phyloP scores from a whole-genome alignment of 2,113 vertebrate species.

The Limanda limanda region DNA sequence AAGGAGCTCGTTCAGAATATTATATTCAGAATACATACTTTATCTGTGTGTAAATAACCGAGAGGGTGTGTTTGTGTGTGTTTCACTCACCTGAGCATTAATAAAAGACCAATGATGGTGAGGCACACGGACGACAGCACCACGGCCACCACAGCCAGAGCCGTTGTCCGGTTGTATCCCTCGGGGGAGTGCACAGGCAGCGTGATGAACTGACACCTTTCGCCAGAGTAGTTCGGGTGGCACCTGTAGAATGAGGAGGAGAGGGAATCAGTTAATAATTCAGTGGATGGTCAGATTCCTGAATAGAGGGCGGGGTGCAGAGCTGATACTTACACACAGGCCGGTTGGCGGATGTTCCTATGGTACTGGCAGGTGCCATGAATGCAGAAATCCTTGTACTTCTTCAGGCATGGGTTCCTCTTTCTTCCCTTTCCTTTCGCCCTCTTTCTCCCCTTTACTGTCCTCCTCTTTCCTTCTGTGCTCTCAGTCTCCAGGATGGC shows the following conservation, averaged over 20 bases:
- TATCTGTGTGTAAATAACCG: slow-evolving; percentile 3
- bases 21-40: not conserved
- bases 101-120: slow-evolving; percentile 89
- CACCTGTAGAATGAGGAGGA: slow-evolving; percentile 78
- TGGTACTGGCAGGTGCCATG: slow-evolving; percentile 93
- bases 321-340: slow-evolving; percentile 90
- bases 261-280: not conserved
- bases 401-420: slow-evolving; percentile 92
- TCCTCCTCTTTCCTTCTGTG: slow-evolving; percentile 63
- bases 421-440: slow-evolving; percentile 92
- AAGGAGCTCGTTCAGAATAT: slow-evolving; percentile 15
- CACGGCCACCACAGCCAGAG: slow-evolving; percentile 92
- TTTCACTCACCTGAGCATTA: slow-evolving; percentile 89
- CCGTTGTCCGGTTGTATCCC: slow-evolving; percentile 89
- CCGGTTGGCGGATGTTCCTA: slow-evolving; percentile 83
- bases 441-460: slow-evolving; percentile 83
- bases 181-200: slow-evolving; percentile 85
- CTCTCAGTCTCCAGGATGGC: slow-evolving; percentile 57
- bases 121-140: slow-evolving; percentile 94
- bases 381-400: slow-evolving; percentile 95
- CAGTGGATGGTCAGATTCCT: not conserved
- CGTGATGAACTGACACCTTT: slow-evolving; percentile 88
- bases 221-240: slow-evolving; percentile 88
- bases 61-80: not conserved
- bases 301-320: not conserved